Percentiles rank a stretch among this genome's conserved stretches.
These are phyloP conservation scores for Ciconia boyciana DNA, from an alignment of 2,113 vertebrate genomes.

Conservation along the genomic window DNA sequence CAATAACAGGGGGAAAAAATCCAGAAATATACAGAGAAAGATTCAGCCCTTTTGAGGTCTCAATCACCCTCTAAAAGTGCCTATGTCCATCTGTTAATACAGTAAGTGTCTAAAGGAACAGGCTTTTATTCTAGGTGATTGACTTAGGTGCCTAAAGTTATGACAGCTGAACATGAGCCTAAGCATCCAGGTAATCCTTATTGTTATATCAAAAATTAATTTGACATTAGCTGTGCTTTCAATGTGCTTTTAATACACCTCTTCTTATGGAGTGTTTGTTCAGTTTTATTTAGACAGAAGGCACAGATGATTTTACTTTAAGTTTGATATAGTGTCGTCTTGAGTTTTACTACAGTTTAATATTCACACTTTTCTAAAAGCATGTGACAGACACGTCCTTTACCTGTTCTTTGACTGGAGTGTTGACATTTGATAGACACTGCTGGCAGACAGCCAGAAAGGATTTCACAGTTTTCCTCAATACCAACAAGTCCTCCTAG, in stretches of 20 bases:
- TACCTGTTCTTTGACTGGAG: conserved; percentile 98
- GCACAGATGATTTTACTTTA: neutral
- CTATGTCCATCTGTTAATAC: neutral
- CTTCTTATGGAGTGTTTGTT: neutral
- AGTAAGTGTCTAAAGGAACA: neutral
- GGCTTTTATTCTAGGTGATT: neutral
- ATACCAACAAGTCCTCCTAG: conserved; percentile 93
- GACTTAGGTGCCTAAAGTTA: neutral
- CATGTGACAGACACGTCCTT: neutral
- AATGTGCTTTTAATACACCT: neutral
- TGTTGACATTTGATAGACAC: conserved; percentile 99
- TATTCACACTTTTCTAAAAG: neutral
- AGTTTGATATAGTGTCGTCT: neutral
- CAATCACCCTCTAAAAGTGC: neutral
- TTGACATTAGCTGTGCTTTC: neutral
- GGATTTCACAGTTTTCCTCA: conserved; percentile 97
- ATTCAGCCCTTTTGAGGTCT: neutral
- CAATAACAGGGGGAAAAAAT: neutral
- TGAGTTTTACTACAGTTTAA: neutral
- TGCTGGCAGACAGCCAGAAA: conserved; percentile 98
- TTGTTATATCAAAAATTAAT: neutral
- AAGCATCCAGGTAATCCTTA: neutral
- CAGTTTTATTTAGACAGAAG: neutral
- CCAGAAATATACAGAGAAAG: neutral
- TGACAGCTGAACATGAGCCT: neutral